These are phyloP conservation scores for Vulpes vulpes DNA, from an alignment of 2,113 vertebrate genomes.

Conservation along the genomic window DNA sequence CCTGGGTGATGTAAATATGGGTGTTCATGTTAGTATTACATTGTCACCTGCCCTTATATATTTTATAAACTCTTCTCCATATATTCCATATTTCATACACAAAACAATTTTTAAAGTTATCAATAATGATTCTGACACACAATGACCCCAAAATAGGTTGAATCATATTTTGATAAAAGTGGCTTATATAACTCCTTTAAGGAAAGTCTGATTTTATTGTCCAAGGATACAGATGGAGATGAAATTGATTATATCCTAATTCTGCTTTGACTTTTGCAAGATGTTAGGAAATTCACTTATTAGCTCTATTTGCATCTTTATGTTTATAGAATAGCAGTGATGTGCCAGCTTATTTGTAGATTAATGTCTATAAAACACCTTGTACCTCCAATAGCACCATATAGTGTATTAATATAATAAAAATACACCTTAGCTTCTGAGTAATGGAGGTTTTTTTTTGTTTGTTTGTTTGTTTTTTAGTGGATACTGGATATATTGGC, in stretches of 20 bases:
- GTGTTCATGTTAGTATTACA: neutral
- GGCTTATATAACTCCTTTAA: neutral
- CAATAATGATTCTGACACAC: neutral
- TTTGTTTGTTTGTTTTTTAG: neutral
- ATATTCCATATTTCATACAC: neutral
- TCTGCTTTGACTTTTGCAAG: conserved; percentile 46
- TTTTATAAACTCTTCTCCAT: neutral
- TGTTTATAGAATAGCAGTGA: conserved; percentile 15
- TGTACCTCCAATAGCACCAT: neutral
- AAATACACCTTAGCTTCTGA: conserved; percentile 16
- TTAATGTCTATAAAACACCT: conserved; percentile 40
- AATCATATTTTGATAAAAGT: conserved; percentile 48
- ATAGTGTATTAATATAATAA: conserved; percentile 26
- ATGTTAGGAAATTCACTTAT: neutral
- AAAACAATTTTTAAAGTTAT: conserved; percentile 44
- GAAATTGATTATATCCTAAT: conserved; percentile 39
- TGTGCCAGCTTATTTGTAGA: conserved; percentile 23
- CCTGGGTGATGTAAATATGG: neutral
- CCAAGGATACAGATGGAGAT: neutral
- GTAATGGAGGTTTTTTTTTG: neutral
- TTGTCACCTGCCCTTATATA: neutral
- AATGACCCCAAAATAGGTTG: neutral
- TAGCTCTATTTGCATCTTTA: conserved; percentile 32
- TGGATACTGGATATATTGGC: neutral
- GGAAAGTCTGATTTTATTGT: conserved; percentile 27